Percentiles rank a stretch among this genome's conserved stretches.
These are phyloP conservation scores for Drosophila pruinosa DNA, from an alignment of 1,140 invertebrate genomes.

Conservation along the genomic window DNA sequence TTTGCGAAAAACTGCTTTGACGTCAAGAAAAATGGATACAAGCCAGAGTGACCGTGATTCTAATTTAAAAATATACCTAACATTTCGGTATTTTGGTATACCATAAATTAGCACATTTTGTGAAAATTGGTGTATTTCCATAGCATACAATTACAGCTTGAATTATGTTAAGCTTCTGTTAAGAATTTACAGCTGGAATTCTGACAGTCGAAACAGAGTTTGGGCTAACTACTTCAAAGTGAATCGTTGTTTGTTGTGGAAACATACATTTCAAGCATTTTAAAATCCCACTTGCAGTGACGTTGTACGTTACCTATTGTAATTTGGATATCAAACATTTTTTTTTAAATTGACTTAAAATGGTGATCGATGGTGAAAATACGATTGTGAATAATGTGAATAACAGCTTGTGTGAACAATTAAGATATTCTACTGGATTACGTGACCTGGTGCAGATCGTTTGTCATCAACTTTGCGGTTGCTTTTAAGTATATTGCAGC, in stretches of 20 bases:
- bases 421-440: background rate
- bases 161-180: too few species aligned
- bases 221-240: too few species aligned
- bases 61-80: background rate
- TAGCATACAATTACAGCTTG: too few species aligned
- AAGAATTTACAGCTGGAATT: too few species aligned
- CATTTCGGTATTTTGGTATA: background rate
- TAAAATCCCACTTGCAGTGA: background rate
- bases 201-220: too few species aligned
- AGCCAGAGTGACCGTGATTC: background rate
- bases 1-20: slow-evolving; percentile 41
- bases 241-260: too few species aligned
- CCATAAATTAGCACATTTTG: background rate
- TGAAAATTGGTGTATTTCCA: too few species aligned
- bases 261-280: too few species aligned
- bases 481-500: too few species aligned
- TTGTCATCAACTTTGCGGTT: background rate
- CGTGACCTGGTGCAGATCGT: background rate
- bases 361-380: background rate
- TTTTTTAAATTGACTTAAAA: background rate
- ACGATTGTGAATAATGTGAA: background rate
- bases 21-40: slow-evolving; percentile 44
- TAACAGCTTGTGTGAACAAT: background rate
- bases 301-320: background rate
- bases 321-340: too few species aligned